Evolutionary conservation across 1,140 invertebrate genomes (phyloP).

Genomic region (Aethina tumida): DNA sequence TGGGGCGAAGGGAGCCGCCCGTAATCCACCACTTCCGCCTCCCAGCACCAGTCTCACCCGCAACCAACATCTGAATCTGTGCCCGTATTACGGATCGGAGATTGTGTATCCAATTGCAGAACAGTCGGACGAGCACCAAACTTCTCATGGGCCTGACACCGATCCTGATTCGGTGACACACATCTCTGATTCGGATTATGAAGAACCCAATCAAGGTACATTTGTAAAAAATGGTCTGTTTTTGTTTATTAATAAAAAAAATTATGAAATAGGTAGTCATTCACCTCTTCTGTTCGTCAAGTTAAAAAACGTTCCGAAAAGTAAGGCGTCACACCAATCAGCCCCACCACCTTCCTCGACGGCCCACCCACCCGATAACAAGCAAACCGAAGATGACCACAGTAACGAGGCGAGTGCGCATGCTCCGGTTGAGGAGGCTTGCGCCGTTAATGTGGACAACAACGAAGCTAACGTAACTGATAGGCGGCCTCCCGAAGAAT

Average conservation of each 20-base stretch:
- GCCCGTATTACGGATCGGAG: constrained; percentile 62
- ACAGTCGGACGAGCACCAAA: constrained; percentile 69
- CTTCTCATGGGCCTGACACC: constrained; percentile 54
- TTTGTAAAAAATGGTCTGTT: constrained; percentile 7
- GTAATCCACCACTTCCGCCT: constrained; percentile 46
- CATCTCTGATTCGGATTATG: constrained; percentile 39
- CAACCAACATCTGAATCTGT: constrained; percentile 55
- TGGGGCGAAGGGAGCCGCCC: constrained; percentile 47
- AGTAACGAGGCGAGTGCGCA: constrained; percentile 40
- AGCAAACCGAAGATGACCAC: not conserved
- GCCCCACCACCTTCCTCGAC: constrained; percentile 14
- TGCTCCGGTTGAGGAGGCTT: constrained; percentile 55
- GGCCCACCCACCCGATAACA: constrained; percentile 1
- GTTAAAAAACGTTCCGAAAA: constrained; percentile 20
- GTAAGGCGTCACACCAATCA: constrained; percentile 12
- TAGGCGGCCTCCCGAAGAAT: constrained; percentile 30
- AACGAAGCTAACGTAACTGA: constrained; percentile 26
- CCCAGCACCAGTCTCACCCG: constrained; percentile 50
- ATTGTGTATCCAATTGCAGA: constrained; percentile 77
- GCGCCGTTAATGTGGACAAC: constrained; percentile 39
- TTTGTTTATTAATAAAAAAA: constrained; percentile 12
- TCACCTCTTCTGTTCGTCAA: constrained; percentile 23
- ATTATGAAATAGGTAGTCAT: constrained; percentile 29
- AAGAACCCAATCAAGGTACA: constrained; percentile 40
- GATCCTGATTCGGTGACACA: constrained; percentile 43